Conservation (phyloP, 2,888 invertebrate species). For the Lepidocyrtoides sp. region DNA sequence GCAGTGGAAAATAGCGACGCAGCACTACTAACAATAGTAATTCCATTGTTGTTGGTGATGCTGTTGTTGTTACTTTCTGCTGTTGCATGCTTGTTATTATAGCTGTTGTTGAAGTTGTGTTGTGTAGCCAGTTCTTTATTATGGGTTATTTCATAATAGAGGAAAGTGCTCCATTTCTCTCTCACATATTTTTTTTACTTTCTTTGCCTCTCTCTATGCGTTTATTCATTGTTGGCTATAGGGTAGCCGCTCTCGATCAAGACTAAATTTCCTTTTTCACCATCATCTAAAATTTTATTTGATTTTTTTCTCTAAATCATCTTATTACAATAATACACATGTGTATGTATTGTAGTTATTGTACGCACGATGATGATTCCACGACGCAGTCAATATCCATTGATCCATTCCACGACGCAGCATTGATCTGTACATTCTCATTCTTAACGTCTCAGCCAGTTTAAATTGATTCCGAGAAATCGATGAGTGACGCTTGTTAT, state of each 20-base stretch:
- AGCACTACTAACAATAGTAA: conserved; percentile 40
- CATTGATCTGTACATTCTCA: too few relatives aligned
- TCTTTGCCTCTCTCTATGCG: neutral
- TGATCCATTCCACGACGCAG: too few relatives aligned
- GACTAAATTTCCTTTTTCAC: conserved; percentile 17
- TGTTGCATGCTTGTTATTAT: conserved; percentile 20
- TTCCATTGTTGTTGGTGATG: conserved; percentile 46
- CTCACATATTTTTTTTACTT: neutral
- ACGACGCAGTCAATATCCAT: too few relatives aligned
- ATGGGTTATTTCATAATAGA: neutral
- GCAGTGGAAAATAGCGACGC: conserved; percentile 11
- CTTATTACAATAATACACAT: neutral
- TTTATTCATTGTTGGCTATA: neutral
- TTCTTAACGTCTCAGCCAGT: neutral
- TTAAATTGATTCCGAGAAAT: conserved; percentile 12
- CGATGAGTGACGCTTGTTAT: conserved; percentile 4
- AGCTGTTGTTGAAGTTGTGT: neutral
- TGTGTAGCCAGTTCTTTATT: neutral
- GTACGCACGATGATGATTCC: neutral
- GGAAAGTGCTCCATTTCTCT: neutral
- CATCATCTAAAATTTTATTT: conserved; percentile 41
- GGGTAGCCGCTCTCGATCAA: neutral
- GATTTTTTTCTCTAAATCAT: conserved; percentile 15
- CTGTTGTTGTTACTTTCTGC: conserved; percentile 24
- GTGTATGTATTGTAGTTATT: neutral